A percentile compares a stretch with the other conserved stretches of the same genome.
phyloP scores from a whole-genome alignment of 2,888 invertebrate species.

The Byasa hedistus region DNA sequence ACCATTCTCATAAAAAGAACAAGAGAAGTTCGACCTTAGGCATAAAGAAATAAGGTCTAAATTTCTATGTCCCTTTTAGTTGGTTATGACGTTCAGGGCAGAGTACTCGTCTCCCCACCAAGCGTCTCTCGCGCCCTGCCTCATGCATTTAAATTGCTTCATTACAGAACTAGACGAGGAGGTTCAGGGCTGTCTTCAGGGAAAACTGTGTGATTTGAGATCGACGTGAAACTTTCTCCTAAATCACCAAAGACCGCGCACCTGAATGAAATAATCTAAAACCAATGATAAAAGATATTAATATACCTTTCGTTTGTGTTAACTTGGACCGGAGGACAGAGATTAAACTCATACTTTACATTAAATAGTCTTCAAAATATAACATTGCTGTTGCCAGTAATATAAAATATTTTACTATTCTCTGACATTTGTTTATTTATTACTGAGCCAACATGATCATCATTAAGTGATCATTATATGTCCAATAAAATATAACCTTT shows the following conservation, averaged over 20 bases:
- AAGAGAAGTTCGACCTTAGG: conserved; percentile 35
- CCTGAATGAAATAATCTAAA: conserved; percentile 10
- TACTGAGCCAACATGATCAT: too few species aligned
- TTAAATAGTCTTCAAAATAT: too few species aligned
- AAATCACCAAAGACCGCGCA: conserved; percentile 34
- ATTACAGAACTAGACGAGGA: conserved; percentile 77
- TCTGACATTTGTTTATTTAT: too few species aligned
- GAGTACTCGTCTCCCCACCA: conserved; percentile 65
- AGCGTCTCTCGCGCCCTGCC: conserved; percentile 76
- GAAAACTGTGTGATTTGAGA: conserved; percentile 47
- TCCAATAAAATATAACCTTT: too few species aligned
- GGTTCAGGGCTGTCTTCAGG: conserved; percentile 70
- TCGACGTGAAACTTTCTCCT: conserved; percentile 39
- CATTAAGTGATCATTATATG: too few species aligned
- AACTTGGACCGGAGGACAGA: too few species aligned
- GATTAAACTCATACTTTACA: too few species aligned
- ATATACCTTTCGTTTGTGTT: too few species aligned
- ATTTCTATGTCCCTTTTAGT: conserved; percentile 32
- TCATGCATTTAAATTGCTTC: conserved; percentile 82
- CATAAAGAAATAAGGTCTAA: not conserved
- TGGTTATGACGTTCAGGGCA: conserved; percentile 45
- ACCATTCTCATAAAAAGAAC: conserved; percentile 31
- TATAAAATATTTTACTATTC: too few species aligned
- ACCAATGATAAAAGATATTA: not conserved
- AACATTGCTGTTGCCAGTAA: too few species aligned